phyloP scores from a whole-genome alignment of 2,888 invertebrate species.

The Melolontha melolontha region DNA sequence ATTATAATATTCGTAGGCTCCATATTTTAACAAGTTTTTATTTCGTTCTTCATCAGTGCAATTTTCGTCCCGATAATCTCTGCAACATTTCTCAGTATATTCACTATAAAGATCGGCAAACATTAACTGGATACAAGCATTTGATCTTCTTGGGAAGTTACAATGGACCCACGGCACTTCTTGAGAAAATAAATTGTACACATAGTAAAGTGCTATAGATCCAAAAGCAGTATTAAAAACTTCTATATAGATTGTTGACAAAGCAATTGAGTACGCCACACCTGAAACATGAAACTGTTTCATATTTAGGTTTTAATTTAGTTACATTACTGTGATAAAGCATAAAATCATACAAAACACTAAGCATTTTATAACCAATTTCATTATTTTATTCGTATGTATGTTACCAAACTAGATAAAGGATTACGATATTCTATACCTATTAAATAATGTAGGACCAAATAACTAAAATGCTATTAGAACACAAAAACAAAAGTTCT shows the following conservation, averaged over 20 bases:
- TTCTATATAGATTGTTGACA: slow-evolving; percentile 15
- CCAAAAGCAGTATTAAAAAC: slow-evolving; percentile 24
- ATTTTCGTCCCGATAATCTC: not conserved
- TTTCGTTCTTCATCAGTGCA: slow-evolving; percentile 2
- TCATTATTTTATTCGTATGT: too few relatives aligned
- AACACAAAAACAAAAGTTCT: too few relatives aligned
- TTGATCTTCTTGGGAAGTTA: slow-evolving; percentile 13
- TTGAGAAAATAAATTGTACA: slow-evolving; percentile 11
- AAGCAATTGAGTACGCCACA: slow-evolving; percentile 38
- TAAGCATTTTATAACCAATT: not conserved
- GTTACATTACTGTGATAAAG: too few relatives aligned
- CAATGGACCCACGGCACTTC: slow-evolving; percentile 33
- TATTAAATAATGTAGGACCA: too few relatives aligned
- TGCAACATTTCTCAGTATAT: slow-evolving; percentile 15
- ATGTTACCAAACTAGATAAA: too few relatives aligned
- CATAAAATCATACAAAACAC: not conserved
- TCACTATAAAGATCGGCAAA: not conserved
- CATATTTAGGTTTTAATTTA: not conserved
- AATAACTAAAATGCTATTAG: too few relatives aligned
- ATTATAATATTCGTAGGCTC: slow-evolving; percentile 36
- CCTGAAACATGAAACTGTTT: slow-evolving; percentile 15
- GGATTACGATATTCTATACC: too few relatives aligned
- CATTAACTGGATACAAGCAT: slow-evolving; percentile 9
- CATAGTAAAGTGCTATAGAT: slow-evolving; percentile 27
- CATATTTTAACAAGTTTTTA: slow-evolving; percentile 13